Base-by-base conservation (phyloP, 2,888 invertebrate species). In the Koerneria pararmatus region DNA sequence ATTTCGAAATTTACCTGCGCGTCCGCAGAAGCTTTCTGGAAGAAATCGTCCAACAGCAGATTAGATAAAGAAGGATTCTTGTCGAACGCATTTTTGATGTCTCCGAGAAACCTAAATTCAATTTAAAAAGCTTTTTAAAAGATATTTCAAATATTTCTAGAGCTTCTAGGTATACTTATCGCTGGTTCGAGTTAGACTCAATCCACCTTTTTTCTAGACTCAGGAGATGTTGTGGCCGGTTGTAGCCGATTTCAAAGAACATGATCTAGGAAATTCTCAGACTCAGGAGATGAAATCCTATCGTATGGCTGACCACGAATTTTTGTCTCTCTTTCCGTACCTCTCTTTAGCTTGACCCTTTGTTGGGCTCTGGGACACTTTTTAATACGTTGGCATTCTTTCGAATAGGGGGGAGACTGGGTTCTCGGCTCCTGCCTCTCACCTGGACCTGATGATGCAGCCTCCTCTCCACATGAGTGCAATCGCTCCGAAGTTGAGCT, bases 391-490 rank as follows among this genome's bases (percentile, higher is more conserved):
- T n/a, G n/a, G n/a, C 6, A 15, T n/a, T 51, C 51, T 51, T 56
- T 56, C 46, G 27, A n/a, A n/a, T n/a, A n/a, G n/a, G 11, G 15
- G 11, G 4, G 6, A 56, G 11, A 5, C 5, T 56, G 56, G 11
- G 11, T 41, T 11, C 70, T 66, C 8, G 67, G 11, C 11, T n/a
- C 46, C 46, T 41, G 8, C 19, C 53, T n/a, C 24, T 34, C 37
- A 74, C 61, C 77, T 71, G 31, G 79, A 81, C 22, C 82, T 74
- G 63, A 82, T 80, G 62, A 82, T 83, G 87, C 82, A 83, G 88
- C 90, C 92, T 92, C 84, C 95, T 71, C 97, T 89, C 98, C 98
- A 98, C 97, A 98, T 98, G 53, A 98, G 87, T 1, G 98, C 97
- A 73, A 98, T 95, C 66, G 92, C 92, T 60, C 97, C 98, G 82